A percentile compares a stretch with the other conserved stretches of the same genome.
These are phyloP conservation scores for Chionis minor DNA, from an alignment of 2,113 vertebrate genomes.

Conservation along the genomic window DNA sequence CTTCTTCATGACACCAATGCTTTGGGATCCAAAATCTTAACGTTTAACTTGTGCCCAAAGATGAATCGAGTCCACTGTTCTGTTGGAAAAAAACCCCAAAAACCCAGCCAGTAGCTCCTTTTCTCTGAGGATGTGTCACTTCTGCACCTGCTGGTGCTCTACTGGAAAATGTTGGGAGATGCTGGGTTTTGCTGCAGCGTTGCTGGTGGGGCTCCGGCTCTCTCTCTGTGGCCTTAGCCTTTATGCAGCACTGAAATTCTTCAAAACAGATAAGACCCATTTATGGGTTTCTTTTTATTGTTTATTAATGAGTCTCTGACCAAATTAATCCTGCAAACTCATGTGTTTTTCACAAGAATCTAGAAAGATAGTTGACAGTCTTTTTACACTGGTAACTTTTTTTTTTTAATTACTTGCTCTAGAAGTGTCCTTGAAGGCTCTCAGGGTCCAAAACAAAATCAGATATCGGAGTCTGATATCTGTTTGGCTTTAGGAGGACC, in stretches of 20 bases:
- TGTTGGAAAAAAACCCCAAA: background rate
- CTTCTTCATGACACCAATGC: background rate
- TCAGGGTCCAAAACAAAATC: background rate
- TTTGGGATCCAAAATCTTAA: background rate
- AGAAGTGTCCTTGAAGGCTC: background rate
- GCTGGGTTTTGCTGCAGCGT: background rate
- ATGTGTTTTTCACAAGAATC: background rate
- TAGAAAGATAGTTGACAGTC: background rate
- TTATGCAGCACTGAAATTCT: background rate
- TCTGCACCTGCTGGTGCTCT: background rate
- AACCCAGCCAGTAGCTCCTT: background rate
- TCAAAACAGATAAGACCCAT: background rate
- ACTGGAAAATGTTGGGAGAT: accelerated
- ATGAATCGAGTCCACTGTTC: background rate
- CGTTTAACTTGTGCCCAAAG: background rate
- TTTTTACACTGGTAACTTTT: background rate
- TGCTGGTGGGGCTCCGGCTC: background rate
- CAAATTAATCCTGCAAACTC: background rate
- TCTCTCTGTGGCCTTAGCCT: background rate
- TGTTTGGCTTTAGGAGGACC: background rate
- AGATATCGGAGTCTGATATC: background rate
- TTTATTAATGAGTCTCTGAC: background rate
- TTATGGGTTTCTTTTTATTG: background rate
- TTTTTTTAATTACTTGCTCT: background rate
- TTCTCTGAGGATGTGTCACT: accelerated